Percentiles rank a stretch among this genome's conserved stretches.
Conservation (phyloP, 2,113 vertebrate genomes). For the Pyrgilauda ruficollis region DNA sequence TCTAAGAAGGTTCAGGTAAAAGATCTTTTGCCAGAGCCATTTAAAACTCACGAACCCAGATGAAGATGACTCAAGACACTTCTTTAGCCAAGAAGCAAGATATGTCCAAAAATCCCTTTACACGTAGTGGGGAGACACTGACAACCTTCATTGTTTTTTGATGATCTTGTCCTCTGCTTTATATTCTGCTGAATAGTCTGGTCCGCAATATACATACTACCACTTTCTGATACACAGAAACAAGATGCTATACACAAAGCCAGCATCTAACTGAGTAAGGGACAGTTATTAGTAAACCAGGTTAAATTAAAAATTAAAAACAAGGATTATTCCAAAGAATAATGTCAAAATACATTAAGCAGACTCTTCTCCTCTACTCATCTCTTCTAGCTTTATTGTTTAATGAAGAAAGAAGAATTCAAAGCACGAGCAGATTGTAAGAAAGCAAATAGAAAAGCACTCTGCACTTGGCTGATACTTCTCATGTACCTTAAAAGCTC, state of each 20-base stretch:
- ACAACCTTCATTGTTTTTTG: neutral
- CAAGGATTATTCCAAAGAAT: neutral
- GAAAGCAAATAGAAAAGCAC: slow-evolving; percentile 59
- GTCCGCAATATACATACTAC: neutral
- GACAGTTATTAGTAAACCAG: neutral
- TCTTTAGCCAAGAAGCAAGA: neutral
- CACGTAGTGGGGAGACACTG: neutral
- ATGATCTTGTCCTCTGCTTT: neutral
- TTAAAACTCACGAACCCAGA: neutral
- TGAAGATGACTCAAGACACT: neutral
- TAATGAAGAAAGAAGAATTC: slow-evolving; percentile 68
- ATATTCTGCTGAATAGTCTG: neutral
- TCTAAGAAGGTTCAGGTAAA: neutral
- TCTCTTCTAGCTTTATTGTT: slow-evolving; percentile 39
- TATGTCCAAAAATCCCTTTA: neutral
- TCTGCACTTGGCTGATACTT: slow-evolving; percentile 59
- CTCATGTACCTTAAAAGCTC: slow-evolving; percentile 58
- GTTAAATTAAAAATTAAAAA: neutral
- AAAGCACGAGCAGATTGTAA: slow-evolving; percentile 53
- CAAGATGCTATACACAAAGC: neutral
- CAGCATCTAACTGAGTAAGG: neutral
- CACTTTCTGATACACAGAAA: neutral
- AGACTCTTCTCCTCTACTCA: neutral
- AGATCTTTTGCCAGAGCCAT: neutral
- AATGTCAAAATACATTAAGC: slow-evolving; percentile 21